These are phyloP conservation scores for Perdita meconis DNA, from an alignment of 2,888 invertebrate genomes.

Conservation along the genomic window DNA sequence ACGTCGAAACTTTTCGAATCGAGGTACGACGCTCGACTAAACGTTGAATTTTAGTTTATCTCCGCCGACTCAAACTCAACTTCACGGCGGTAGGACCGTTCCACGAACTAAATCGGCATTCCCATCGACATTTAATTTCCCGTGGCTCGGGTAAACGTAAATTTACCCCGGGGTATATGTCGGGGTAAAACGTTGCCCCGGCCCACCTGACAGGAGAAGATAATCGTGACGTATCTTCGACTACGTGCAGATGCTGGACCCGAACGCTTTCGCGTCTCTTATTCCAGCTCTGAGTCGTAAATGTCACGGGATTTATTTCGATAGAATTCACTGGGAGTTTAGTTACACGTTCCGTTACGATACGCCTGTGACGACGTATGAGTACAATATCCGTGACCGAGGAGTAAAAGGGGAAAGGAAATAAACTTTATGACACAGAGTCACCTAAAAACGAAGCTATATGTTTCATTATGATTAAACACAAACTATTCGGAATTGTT, in stretches of 20 bases:
- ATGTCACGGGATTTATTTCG: slow-evolving; percentile 5
- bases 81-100: slow-evolving; percentile 24
- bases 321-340: neutral
- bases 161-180: slow-evolving; percentile 48
- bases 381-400: neutral
- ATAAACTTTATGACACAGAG: too few relatives aligned
- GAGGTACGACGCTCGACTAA: slow-evolving; percentile 47
- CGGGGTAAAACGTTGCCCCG: slow-evolving; percentile 17
- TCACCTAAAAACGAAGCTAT: too few relatives aligned
- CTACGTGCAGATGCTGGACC: neutral
- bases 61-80: slow-evolving; percentile 21
- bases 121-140: slow-evolving; percentile 72
- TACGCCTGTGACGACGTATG: neutral
- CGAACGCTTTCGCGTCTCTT: neutral
- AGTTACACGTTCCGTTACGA: slow-evolving; percentile 5
- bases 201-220: slow-evolving; percentile 32
- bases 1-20: slow-evolving; percentile 50
- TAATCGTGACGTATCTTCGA: slow-evolving; percentile 48
- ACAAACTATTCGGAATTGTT: too few relatives aligned
- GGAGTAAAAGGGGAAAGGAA: too few relatives aligned
- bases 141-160: slow-evolving; percentile 63
- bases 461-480: too few relatives aligned
- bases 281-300: slow-evolving; percentile 3
- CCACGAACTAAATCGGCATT: slow-evolving; percentile 60
- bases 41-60: slow-evolving; percentile 67